Conservation (phyloP, 2,888 invertebrate species). For the Tineola bisselliella region DNA sequence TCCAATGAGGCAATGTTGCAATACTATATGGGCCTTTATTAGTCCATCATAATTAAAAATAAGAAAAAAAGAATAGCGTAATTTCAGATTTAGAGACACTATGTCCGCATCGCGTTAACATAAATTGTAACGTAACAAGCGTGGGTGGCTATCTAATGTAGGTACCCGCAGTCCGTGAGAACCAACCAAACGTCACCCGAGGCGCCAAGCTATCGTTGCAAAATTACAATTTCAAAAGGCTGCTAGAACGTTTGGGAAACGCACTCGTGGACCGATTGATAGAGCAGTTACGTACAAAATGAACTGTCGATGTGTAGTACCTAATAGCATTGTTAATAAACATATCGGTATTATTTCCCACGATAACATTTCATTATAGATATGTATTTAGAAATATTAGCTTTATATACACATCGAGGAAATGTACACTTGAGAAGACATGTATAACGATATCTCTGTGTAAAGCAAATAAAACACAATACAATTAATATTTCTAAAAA, state of each 20-base stretch:
- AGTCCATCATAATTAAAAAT: too few relatives aligned
- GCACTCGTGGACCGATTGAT: neutral
- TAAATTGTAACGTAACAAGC: neutral
- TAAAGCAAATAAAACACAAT: too few relatives aligned
- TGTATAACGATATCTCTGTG: too few relatives aligned
- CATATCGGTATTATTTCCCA: neutral
- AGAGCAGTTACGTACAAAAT: neutral
- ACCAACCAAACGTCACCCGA: constrained; percentile 23
- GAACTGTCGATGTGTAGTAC: neutral
- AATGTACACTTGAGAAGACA: too few relatives aligned
- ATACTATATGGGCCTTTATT: too few relatives aligned
- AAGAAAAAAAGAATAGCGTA: too few relatives aligned
- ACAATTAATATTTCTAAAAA: too few relatives aligned
- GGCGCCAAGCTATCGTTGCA: constrained; percentile 14
- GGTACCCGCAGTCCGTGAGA: constrained; percentile 28
- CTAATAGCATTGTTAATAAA: neutral
- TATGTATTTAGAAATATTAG: too few relatives aligned
- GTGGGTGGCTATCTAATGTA: neutral
- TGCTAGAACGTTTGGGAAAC: constrained; percentile 1
- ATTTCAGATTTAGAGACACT: neutral
- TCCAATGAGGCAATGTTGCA: too few relatives aligned
- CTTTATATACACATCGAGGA: too few relatives aligned
- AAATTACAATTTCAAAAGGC: constrained; percentile 8
- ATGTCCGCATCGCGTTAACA: neutral
- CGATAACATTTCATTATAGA: neutral